Evolutionary conservation across 1,140 invertebrate genomes (phyloP).

Genomic region (Lepidurus apus): DNA sequence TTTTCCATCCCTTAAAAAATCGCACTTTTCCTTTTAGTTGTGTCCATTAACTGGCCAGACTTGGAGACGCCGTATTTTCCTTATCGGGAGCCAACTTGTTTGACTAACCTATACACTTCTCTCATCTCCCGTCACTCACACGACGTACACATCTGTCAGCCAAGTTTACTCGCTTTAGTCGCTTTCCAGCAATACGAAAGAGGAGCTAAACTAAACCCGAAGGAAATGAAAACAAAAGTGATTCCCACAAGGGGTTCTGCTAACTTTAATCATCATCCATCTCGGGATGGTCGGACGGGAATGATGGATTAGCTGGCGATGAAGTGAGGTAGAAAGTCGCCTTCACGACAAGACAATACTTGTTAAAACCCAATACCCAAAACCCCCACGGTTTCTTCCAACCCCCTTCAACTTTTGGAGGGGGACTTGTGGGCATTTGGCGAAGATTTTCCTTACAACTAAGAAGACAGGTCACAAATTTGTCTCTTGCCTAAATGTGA

Average conservation of each 20-base stretch:
- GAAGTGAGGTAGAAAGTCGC: neutral
- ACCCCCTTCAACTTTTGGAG: neutral
- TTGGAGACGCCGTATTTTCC: neutral
- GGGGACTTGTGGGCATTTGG: neutral
- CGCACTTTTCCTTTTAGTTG: neutral
- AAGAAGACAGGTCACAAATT: too few relatives aligned
- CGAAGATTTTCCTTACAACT: neutral
- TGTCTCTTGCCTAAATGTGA: too few relatives aligned
- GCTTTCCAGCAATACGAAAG: too few relatives aligned
- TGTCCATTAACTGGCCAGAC: neutral
- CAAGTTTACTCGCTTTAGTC: neutral
- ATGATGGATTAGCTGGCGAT: neutral
- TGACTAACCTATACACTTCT: neutral
- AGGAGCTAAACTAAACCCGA: neutral
- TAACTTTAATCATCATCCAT: neutral
- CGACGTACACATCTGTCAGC: neutral
- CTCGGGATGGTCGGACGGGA: neutral
- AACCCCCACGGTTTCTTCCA: neutral
- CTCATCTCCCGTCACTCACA: slow-evolving; percentile 28
- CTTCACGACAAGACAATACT: neutral
- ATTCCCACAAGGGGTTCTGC: neutral
- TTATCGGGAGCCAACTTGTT: too few relatives aligned
- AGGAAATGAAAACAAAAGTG: neutral
- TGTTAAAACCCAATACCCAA: neutral
- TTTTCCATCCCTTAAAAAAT: neutral